Evolutionary conservation across 2,797 vertebrate genomes (phyloP).

Genomic region (Poeciliopsis turneri): DNA sequence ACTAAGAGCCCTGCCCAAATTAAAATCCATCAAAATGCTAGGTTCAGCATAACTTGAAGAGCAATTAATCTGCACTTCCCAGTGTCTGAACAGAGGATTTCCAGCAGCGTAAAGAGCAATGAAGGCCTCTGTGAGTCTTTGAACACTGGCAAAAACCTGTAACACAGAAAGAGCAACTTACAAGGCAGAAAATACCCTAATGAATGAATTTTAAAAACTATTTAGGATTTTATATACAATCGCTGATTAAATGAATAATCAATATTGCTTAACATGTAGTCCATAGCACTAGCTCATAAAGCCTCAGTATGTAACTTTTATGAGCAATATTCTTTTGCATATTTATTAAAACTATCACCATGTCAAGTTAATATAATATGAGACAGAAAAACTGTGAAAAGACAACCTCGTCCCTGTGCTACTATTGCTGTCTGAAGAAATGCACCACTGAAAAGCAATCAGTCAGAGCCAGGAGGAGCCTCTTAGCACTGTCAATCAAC

Average conservation of each 20-base stretch:
- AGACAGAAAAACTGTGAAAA: too few species aligned
- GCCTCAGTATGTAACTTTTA: too few species aligned
- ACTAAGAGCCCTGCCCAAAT: conserved; percentile 55
- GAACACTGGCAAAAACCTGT: conserved; percentile 89
- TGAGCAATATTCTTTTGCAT: too few species aligned
- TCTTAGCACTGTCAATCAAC: too few species aligned
- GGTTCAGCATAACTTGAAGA: conserved; percentile 43
- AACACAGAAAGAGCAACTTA: conserved; percentile 26
- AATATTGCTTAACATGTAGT: neutral
- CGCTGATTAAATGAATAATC: neutral
- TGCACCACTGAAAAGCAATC: too few species aligned
- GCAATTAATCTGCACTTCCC: conserved; percentile 85
- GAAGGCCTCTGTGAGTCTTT: conserved; percentile 88
- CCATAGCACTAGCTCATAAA: neutral
- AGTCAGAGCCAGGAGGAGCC: too few species aligned
- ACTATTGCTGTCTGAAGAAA: too few species aligned
- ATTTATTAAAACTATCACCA: too few species aligned
- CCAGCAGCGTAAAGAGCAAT: conserved; percentile 89
- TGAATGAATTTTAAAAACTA: neutral
- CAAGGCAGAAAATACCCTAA: neutral
- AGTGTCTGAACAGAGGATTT: conserved; percentile 90
- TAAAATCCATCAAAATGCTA: conserved; percentile 84
- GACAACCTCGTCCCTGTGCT: too few species aligned
- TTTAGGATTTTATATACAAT: neutral
- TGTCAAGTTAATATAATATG: too few species aligned